Evolutionary conservation across 1,140 invertebrate genomes (phyloP).

Genomic region (Xylocopa sonorina): DNA sequence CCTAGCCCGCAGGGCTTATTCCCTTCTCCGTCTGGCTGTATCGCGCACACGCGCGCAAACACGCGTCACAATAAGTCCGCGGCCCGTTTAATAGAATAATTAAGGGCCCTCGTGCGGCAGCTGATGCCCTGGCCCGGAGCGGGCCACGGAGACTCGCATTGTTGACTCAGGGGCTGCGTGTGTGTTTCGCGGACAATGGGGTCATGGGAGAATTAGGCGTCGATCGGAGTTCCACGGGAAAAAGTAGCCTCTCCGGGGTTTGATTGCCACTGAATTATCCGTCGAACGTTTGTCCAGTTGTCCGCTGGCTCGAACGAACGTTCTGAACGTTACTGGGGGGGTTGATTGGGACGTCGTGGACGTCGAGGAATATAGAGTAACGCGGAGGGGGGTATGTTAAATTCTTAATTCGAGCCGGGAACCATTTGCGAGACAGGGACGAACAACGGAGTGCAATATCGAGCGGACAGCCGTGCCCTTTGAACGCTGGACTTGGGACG

Average conservation of each 20-base stretch:
- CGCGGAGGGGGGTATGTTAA: too few species aligned
- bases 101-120: constrained; percentile 79
- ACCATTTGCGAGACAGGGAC: too few species aligned
- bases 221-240: constrained; percentile 57
- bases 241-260: constrained; percentile 12
- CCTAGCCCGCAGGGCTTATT: too few species aligned
- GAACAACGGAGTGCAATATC: too few species aligned
- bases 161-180: constrained; percentile 59
- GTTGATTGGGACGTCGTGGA: too few species aligned
- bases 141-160: constrained; percentile 49
- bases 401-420: too few species aligned
- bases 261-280: background rate
- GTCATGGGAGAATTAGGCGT: constrained; percentile 62
- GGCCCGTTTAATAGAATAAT: constrained; percentile 82
- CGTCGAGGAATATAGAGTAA: too few species aligned
- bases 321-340: background rate
- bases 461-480: background rate
- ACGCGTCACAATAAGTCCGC: constrained; percentile 79
- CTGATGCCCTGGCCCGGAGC: constrained; percentile 71
- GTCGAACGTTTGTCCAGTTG: background rate
- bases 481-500: constrained; percentile 6
- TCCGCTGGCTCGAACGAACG: background rate
- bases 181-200: constrained; percentile 54
- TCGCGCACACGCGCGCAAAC: constrained; percentile 22
- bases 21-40: background rate